Conservation (phyloP, 2,888 invertebrate species). For the Falcaria lacertinaria region DNA sequence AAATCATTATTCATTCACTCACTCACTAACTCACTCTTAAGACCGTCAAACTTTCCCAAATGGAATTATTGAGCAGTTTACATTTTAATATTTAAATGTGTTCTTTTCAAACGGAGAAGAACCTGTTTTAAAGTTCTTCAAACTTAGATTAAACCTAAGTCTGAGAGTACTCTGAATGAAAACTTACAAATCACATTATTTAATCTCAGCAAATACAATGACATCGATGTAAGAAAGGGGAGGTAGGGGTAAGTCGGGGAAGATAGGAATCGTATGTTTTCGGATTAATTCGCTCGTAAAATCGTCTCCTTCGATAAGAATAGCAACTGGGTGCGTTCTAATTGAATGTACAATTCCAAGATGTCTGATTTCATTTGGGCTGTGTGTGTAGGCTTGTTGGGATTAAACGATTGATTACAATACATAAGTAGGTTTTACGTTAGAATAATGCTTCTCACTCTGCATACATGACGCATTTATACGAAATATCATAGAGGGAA, state of each 20-base stretch:
- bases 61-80: too few species aligned
- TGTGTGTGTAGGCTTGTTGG: slow-evolving; percentile 45
- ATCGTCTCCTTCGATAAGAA: slow-evolving; percentile 78
- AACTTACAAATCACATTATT: slow-evolving; percentile 59
- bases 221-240: slow-evolving; percentile 58
- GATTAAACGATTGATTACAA: neutral
- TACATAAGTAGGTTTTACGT: too few species aligned
- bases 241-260: slow-evolving; percentile 41
- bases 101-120: neutral
- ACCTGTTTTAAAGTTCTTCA: neutral
- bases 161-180: slow-evolving; percentile 5
- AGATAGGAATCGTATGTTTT: slow-evolving; percentile 78
- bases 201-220: slow-evolving; percentile 73
- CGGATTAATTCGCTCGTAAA: slow-evolving; percentile 80
- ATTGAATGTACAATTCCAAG: slow-evolving; percentile 78
- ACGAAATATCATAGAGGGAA: too few species aligned
- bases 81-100: too few species aligned
- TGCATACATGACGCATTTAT: too few species aligned
- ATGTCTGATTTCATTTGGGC: slow-evolving; percentile 74
- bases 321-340: slow-evolving; percentile 75
- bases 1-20: too few species aligned
- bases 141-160: slow-evolving; percentile 3
- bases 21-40: too few species aligned
- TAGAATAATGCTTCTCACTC: too few species aligned
- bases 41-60: too few species aligned